Percentiles rank a stretch among this genome's conserved stretches.
phyloP scores from a whole-genome alignment of 2,888 invertebrate species.

The Pristionchus maxplancki region DNA sequence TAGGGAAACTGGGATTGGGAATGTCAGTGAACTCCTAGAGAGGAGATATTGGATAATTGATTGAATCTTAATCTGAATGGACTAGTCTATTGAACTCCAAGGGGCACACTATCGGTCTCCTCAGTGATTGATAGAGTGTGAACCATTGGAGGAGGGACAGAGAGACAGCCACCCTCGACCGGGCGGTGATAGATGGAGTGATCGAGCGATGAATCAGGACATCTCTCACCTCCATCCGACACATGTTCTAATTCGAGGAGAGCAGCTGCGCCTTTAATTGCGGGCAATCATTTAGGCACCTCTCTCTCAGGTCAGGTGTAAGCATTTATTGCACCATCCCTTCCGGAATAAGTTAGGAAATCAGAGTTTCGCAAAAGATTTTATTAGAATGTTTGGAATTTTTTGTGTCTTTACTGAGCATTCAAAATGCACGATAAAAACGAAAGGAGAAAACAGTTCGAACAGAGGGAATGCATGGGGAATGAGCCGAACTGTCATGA shows the following conservation, averaged over 20 bases:
- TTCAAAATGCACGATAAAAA: no score
- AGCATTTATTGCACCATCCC: no score
- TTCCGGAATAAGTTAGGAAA: no score
- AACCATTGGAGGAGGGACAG: not conserved
- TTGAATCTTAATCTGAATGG: no score
- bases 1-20: not conserved
- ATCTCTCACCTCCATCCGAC: slow-evolving; percentile 24
- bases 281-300: slow-evolving; percentile 17
- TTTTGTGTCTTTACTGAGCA: no score
- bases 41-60: no score
- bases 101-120: no score
- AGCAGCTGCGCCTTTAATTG: slow-evolving; percentile 29
- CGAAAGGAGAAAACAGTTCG: not conserved
- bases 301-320: not conserved
- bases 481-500: not conserved
- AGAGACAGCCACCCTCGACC: not conserved
- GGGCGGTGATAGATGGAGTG: not conserved
- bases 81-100: no score
- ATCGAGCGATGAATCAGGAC: not conserved
- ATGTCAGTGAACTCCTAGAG: no score
- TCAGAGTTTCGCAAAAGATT: no score
- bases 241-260: slow-evolving; percentile 19
- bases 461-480: not conserved
- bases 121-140: not conserved
- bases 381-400: no score